Evolutionary conservation across 1,140 invertebrate genomes (phyloP).

Genomic region (Drosophila ogumai): DNA sequence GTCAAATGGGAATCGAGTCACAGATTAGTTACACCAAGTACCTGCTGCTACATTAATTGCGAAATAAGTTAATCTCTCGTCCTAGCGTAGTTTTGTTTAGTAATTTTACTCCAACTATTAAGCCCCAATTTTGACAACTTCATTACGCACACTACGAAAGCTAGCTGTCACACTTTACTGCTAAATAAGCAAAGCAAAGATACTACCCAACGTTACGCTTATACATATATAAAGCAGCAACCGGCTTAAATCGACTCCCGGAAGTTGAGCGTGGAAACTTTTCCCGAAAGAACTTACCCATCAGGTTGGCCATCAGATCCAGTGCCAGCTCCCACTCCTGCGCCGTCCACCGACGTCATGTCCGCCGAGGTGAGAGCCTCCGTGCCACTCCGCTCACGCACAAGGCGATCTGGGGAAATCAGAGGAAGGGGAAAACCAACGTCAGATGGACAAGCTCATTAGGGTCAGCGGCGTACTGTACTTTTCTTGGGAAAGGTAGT

Average conservation of each 20-base stretch:
- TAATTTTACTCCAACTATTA: not conserved
- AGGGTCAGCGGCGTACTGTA: not conserved
- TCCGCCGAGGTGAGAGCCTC: constrained; percentile 83
- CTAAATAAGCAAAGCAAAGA: not conserved
- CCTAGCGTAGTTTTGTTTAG: too few species aligned
- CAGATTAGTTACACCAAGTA: constrained; percentile 12
- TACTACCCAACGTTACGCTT: not conserved
- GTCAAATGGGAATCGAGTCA: constrained; percentile 1
- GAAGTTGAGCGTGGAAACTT: constrained; percentile 51
- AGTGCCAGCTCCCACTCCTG: constrained; percentile 14
- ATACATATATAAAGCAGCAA: not conserved
- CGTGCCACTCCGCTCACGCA: constrained; percentile 78
- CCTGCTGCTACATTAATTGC: not conserved
- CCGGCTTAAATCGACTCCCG: constrained; percentile 3
- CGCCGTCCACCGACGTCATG: constrained; percentile 67
- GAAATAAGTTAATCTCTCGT: too few species aligned
- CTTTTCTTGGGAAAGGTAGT: not conserved
- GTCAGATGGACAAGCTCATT: constrained; percentile 30
- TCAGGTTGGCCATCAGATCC: constrained; percentile 55
- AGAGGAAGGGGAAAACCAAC: not conserved
- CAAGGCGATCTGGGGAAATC: constrained; percentile 68
- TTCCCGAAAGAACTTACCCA: constrained; percentile 64
- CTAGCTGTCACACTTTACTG: not conserved
- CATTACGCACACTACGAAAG: not conserved
- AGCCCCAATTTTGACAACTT: not conserved